Evolutionary conservation across 2,888 invertebrate genomes (phyloP), one percentile per base, ranked within the genome.

Genomic region (Nephrocerus scutellatus): DNA sequence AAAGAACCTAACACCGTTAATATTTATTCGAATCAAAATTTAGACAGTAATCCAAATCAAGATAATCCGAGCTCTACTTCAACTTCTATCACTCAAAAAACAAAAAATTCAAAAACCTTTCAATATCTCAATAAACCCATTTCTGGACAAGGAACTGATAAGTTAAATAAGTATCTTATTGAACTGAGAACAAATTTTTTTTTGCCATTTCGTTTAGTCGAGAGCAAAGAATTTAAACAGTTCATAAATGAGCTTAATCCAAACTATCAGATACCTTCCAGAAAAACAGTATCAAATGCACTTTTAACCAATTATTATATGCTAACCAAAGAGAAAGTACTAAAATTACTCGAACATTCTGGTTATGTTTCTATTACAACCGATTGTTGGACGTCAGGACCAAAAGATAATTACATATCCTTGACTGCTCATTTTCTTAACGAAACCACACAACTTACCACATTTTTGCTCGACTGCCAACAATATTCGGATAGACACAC

Each of bases 161-260:
- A 18, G 10, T 16, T 23, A 16, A 36, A 30, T 6, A 30, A 13
- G 23, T 23, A 30, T 13, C n/a, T 23, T 18, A 13, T 19, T 12
- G 18, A 36, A 10, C 29, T 30, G 4, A 23, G 22, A 12, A 12
- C 36, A 5, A 36, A 36, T 23, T 16, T 30, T 10, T 36, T 23
- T 7, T 23, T 36, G 14, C 29, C 29, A 4, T 23, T 23, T 22
- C 18, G 16, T 15, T 23, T 30, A 3, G 10, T 36, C 13, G 36
- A 36, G n/a, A 31, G 10, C 6, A 37, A 25, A 31, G 30, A 31
- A 16, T 31, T 30, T n/a, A 31, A 31, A n/a, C n/a, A 31, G 13
- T 31, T 37, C 26, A 25, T 31, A 20, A 20, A 7, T 12, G 8
- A 31, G 31, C 21, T 37, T 8, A 31, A 37, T 15, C 25, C n/a